Evolutionary conservation across 2,797 vertebrate species (phyloP).

Genomic region (Echiichthys vipera): DNA sequence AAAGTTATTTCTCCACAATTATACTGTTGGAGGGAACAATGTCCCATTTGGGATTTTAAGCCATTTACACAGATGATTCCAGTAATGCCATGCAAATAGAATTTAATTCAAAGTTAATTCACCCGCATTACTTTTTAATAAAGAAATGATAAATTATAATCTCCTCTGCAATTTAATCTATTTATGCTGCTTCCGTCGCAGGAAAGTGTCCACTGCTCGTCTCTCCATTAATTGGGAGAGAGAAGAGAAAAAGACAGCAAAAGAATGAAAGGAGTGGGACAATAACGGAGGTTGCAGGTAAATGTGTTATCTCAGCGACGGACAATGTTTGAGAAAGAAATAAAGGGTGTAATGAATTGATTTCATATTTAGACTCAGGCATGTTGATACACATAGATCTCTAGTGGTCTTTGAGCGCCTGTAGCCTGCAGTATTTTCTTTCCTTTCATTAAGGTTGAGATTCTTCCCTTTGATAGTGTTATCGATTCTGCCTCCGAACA

Average conservation of each 20-base stretch:
- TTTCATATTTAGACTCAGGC: slow-evolving; percentile 78
- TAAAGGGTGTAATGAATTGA: slow-evolving; percentile 79
- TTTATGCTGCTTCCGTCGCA: slow-evolving; percentile 72
- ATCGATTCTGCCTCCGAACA: slow-evolving; percentile 78
- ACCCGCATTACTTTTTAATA: slow-evolving; percentile 86
- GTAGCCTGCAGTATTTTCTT: slow-evolving; percentile 79
- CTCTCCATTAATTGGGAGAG: slow-evolving; percentile 59
- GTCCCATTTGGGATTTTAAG: slow-evolving; percentile 84
- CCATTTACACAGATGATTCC: slow-evolving; percentile 87
- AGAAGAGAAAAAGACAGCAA: slow-evolving; percentile 38
- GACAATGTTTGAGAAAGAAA: slow-evolving; percentile 72
- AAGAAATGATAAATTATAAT: slow-evolving; percentile 86
- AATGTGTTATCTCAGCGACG: slow-evolving; percentile 65
- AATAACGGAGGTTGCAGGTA: slow-evolving; percentile 64
- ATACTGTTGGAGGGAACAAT: slow-evolving; percentile 73
- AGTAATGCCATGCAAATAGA: slow-evolving; percentile 87
- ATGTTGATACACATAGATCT: slow-evolving; percentile 73
- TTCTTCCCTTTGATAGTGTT: slow-evolving; percentile 80
- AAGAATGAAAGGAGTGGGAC: slow-evolving; percentile 37
- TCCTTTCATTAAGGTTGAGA: slow-evolving; percentile 81
- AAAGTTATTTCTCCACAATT: slow-evolving; percentile 72
- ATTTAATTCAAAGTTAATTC: slow-evolving; percentile 88
- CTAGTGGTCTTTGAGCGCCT: slow-evolving; percentile 69
- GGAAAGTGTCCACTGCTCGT: slow-evolving; percentile 76
- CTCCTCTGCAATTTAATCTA: slow-evolving; percentile 81